Evolutionary conservation across 2,797 vertebrate genomes (phyloP), one percentile per base, ranked within the genome.

Genomic region (Clarias fuscus): DNA sequence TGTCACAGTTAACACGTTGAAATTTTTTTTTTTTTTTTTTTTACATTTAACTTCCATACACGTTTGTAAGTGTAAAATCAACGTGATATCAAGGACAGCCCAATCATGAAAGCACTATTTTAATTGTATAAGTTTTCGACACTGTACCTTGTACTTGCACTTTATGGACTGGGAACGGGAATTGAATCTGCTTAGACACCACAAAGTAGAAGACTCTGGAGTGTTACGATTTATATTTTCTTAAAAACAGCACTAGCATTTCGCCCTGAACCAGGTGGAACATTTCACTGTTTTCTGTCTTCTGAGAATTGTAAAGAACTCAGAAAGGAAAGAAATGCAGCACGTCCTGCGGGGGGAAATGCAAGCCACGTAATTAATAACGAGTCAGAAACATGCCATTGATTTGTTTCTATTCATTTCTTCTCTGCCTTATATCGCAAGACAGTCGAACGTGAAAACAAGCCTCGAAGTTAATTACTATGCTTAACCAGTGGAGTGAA

Each of bases 381-480:
- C 78, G 14, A 80, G 80, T 82, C 62, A 82, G 62, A 67, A 68
- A 67, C 64, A 68, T 53, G 80, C 33, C 80, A 82, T 7, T 8
- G 24, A 67, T 64, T 67, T 6, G 33, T 40, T 37, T 62, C 77
- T 79, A 62, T 79, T 79, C 18, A 79, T 79, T 79, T 79, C 30
- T 61, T 14, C 58, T 61, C 15, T 20, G 24, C 40, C 33, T 62
- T 62, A 79, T 62, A 40, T 79, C n/a, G 59, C 33, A 61, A 20
- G 58, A 79, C 62, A 22, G 64, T 3, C 40, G 53, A 67, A 82
- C n/a, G 7, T 48, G 61, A 48, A 65, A 65, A 81, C n/a, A 67
- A 67, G 37, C 37, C 33, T 81, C 14, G 0, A 64, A 65, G 61
- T 81, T 79, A 79, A 27, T 81, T 48, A 81, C 61, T 82, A 53